A percentile compares a stretch with the other conserved stretches of the same genome.
Conservation (phyloP, 2,113 vertebrate genomes). For the Gallinago undulata region DNA sequence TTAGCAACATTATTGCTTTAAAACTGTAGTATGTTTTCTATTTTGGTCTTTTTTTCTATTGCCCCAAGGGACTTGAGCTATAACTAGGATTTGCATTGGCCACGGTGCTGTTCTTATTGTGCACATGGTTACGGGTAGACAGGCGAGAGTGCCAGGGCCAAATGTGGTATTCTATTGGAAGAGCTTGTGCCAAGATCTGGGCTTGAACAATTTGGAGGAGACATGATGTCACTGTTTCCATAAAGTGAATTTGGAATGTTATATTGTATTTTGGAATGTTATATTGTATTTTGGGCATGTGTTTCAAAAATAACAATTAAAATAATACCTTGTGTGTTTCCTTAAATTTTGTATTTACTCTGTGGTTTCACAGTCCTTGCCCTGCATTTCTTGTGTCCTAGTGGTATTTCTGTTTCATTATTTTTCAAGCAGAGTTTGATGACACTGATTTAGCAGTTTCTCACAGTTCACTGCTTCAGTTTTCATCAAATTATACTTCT, state of each 20-base stretch:
- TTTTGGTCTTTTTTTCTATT: conserved; percentile 58
- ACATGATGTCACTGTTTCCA: conserved; percentile 76
- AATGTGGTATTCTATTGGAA: conserved; percentile 61
- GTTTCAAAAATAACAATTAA: conserved; percentile 66
- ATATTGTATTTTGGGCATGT: conserved; percentile 35
- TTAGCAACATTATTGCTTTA: conserved; percentile 58
- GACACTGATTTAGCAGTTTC: conserved; percentile 75
- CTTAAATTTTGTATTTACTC: conserved; percentile 37
- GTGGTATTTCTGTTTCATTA: conserved; percentile 71
- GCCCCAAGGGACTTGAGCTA: conserved; percentile 37
- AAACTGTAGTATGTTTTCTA: conserved; percentile 54
- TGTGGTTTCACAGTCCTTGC: conserved; percentile 49
- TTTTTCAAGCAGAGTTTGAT: conserved; percentile 73
- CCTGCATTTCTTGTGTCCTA: conserved; percentile 18
- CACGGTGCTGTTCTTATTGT: conserved; percentile 57
- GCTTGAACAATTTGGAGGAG: conserved; percentile 73
- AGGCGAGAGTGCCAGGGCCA: conserved; percentile 62
- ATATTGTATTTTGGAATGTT: conserved; percentile 43
- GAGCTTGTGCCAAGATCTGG: conserved; percentile 60
- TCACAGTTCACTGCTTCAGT: conserved; percentile 77
- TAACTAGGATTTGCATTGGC: conserved; percentile 64
- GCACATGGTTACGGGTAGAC: conserved; percentile 52
- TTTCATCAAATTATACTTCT: conserved; percentile 78
- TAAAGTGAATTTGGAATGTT: conserved; percentile 57
- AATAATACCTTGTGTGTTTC: not conserved